phyloP scores from a whole-genome alignment of 2,888 invertebrate species.

The Drosophila parthenogenetica region DNA sequence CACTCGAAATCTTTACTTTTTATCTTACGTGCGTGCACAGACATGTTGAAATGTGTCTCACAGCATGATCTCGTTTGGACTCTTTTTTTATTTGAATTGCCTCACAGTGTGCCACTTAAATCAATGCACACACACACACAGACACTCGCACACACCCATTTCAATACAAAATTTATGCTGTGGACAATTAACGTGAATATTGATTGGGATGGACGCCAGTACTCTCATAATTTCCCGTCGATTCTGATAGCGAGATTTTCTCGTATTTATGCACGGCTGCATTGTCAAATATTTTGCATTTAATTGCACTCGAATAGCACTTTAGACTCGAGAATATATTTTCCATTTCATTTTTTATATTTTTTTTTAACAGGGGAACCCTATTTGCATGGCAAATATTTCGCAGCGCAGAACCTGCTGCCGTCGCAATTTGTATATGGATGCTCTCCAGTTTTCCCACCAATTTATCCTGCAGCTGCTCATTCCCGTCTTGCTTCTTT shows the following conservation, averaged over 20 bases:
- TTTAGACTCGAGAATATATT: slow-evolving; percentile 33
- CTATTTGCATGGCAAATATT: slow-evolving; percentile 77
- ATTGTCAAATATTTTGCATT: slow-evolving; percentile 75
- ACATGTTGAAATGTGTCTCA: slow-evolving; percentile 53
- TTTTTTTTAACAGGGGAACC: slow-evolving; percentile 12
- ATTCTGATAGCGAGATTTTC: slow-evolving; percentile 27
- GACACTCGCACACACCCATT: not conserved
- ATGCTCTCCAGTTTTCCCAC: slow-evolving; percentile 22
- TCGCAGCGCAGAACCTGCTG: slow-evolving; percentile 44
- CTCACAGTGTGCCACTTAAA: slow-evolving; percentile 48
- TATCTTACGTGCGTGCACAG: not conserved
- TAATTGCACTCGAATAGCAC: slow-evolving; percentile 71
- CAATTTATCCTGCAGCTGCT: slow-evolving; percentile 7
- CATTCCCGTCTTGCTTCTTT: not conserved
- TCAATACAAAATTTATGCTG: slow-evolving; percentile 21
- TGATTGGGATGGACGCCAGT: slow-evolving; percentile 42
- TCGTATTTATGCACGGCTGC: slow-evolving; percentile 48
- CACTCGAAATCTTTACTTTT: not conserved
- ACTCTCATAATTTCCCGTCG: slow-evolving; percentile 42
- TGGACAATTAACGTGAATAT: slow-evolving; percentile 52
- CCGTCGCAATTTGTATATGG: slow-evolving; percentile 62
- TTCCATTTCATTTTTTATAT: slow-evolving; percentile 16
- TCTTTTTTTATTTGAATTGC: slow-evolving; percentile 29
- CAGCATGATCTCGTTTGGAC: slow-evolving; percentile 35
- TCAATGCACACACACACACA: slow-evolving; percentile 21